These are phyloP conservation scores for Chelon labrosus DNA, from an alignment of 2,797 vertebrate genomes.

Conservation along the genomic window DNA sequence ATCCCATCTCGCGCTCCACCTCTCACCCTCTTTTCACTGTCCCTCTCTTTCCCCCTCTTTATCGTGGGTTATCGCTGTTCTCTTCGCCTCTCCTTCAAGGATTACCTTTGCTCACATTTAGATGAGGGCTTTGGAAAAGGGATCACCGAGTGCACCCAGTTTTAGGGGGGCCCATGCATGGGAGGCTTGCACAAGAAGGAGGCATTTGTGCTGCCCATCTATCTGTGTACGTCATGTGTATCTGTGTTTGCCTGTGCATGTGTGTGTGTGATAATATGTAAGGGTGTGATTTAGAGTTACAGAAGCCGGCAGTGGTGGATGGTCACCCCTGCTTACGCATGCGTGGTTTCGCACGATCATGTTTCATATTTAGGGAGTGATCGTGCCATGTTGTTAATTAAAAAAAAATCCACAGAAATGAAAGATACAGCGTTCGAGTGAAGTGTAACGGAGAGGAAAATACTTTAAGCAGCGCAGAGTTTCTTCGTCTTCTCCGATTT, in stretches of 20 bases:
- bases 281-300: constrained; percentile 74
- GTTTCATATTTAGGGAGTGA: constrained; percentile 53
- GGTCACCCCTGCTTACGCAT: constrained; percentile 64
- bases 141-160: constrained; percentile 68
- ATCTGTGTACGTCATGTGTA: constrained; percentile 58
- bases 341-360: constrained; percentile 55
- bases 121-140: constrained; percentile 69
- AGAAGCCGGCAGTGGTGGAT: constrained; percentile 51
- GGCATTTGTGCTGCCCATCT: constrained; percentile 51
- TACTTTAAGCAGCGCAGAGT: constrained; percentile 26
- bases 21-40: constrained; percentile 58
- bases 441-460: constrained; percentile 13
- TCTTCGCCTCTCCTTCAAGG: constrained; percentile 71
- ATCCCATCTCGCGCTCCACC: constrained; percentile 66
- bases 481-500: constrained; percentile 29
- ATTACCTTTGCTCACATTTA: constrained; percentile 76
- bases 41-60: constrained; percentile 63
- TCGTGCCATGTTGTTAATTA: constrained; percentile 19
- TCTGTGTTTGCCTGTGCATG: constrained; percentile 48
- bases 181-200: constrained; percentile 63
- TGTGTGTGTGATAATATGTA: constrained; percentile 56
- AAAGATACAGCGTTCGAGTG: constrained; percentile 15
- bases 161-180: constrained; percentile 72
- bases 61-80: constrained; percentile 66
- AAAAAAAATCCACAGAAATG: constrained; percentile 16